Percentiles rank a stretch among this genome's conserved stretches.
Conservation (phyloP, 1,140 invertebrate genomes). For the Drosophila erecta region DNA sequence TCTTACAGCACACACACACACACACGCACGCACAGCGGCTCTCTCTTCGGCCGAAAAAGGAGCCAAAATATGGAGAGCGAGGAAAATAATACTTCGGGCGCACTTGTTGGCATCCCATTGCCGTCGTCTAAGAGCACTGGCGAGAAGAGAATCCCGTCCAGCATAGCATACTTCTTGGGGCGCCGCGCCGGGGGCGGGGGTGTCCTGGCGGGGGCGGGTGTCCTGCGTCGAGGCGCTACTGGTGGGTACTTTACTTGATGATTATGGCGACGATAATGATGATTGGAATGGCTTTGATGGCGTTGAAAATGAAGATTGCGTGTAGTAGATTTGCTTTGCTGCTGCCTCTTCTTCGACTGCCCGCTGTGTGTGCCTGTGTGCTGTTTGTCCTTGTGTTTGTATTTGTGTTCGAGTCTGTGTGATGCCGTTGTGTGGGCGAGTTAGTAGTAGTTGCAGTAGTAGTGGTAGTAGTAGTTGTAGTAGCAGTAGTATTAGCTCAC, state of each 20-base stretch:
- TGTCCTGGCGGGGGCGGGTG: conserved; percentile 23
- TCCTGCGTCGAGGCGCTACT: conserved; percentile 67
- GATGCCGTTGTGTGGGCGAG: neutral
- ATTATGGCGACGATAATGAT: conserved; percentile 85
- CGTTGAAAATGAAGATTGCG: conserved; percentile 85
- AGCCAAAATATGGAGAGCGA: conserved; percentile 18
- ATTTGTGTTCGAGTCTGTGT: neutral
- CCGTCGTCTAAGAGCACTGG: conserved; percentile 57
- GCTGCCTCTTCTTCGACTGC: conserved; percentile 13
- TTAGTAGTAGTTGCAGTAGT: neutral
- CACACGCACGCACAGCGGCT: neutral
- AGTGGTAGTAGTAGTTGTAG: neutral
- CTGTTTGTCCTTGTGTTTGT: conserved; percentile 7
- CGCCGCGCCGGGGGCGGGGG: neutral
- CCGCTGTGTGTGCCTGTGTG: conserved; percentile 7
- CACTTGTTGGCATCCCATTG: conserved; percentile 75
- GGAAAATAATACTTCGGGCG: conserved; percentile 57
- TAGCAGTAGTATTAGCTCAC: too few relatives aligned
- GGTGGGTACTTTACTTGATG: conserved; percentile 84
- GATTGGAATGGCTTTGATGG: conserved; percentile 85
- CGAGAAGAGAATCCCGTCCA: conserved; percentile 16
- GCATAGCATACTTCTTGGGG: conserved; percentile 49
- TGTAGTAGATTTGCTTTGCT: conserved; percentile 79
- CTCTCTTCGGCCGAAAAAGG: conserved; percentile 6
- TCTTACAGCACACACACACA: neutral